phyloP scores from a whole-genome alignment of 2,888 invertebrate genomes.

The Frankliniella intonsa region DNA sequence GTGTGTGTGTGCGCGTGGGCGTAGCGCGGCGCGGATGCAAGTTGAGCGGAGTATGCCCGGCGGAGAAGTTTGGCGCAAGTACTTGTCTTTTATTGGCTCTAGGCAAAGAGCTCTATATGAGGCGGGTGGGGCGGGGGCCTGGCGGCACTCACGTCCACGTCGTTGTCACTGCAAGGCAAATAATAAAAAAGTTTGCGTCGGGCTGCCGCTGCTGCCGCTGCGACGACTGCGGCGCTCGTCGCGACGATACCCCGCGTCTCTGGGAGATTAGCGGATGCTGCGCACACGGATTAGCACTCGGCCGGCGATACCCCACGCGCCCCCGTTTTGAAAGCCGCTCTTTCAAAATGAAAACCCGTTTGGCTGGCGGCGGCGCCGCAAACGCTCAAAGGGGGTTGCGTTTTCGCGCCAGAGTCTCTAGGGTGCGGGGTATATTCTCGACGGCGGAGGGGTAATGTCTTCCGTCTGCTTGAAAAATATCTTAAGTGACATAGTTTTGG shows the following conservation, averaged over 20 bases:
- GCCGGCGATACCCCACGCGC: no score
- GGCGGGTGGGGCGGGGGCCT: no score
- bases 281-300: neutral
- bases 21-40: neutral
- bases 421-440: no score
- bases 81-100: conserved; percentile 10
- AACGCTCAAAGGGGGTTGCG: no score
- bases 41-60: neutral
- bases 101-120: neutral
- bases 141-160: neutral
- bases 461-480: no score
- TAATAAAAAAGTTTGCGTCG: neutral
- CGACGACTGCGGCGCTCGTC: neutral
- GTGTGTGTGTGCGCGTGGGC: neutral
- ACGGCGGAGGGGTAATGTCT: no score
- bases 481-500: no score
- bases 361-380: no score
- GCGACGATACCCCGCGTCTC: neutral
- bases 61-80: neutral
- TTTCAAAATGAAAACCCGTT: no score
- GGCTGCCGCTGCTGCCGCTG: neutral
- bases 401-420: no score
- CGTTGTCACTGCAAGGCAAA: neutral
- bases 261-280: neutral
- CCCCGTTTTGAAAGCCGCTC: no score